phyloP scores from a whole-genome alignment of 2,888 invertebrate genomes.

The Deroplatys truncata region DNA sequence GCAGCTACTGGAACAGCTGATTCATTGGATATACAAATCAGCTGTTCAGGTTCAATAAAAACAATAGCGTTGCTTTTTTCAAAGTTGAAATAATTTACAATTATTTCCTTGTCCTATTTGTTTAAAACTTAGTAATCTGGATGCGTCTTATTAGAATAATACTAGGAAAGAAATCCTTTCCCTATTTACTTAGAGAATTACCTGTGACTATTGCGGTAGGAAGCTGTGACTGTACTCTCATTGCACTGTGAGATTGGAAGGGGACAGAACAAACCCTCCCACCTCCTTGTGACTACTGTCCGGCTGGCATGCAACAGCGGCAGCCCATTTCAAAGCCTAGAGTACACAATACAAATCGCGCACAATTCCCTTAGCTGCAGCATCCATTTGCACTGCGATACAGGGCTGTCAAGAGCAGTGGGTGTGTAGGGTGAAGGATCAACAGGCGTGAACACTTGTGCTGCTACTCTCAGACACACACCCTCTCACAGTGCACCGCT shows the following conservation, averaged over 20 bases:
- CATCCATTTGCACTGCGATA: not conserved
- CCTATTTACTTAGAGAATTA: too few species aligned
- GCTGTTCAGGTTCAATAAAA: too few species aligned
- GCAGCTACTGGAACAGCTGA: too few species aligned
- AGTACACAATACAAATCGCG: not conserved
- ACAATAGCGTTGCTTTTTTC: too few species aligned
- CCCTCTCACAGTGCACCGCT: not conserved
- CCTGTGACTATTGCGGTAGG: not conserved
- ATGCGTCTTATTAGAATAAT: too few species aligned
- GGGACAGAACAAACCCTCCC: not conserved
- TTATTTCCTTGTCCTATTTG: too few species aligned
- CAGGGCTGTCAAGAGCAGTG: not conserved
- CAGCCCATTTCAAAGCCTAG: not conserved
- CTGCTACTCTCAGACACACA: not conserved
- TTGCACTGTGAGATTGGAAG: not conserved
- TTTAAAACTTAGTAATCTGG: too few species aligned
- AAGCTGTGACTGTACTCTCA: not conserved
- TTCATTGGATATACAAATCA: too few species aligned
- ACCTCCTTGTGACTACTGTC: not conserved
- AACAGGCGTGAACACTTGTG: not conserved
- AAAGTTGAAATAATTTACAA: too few species aligned
- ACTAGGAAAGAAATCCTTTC: too few species aligned
- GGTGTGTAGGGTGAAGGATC: not conserved
- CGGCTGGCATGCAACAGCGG: not conserved
- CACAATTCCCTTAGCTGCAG: not conserved